Base-by-base conservation (phyloP, 2,113 vertebrate species). In the Notiomystis cincta region DNA sequence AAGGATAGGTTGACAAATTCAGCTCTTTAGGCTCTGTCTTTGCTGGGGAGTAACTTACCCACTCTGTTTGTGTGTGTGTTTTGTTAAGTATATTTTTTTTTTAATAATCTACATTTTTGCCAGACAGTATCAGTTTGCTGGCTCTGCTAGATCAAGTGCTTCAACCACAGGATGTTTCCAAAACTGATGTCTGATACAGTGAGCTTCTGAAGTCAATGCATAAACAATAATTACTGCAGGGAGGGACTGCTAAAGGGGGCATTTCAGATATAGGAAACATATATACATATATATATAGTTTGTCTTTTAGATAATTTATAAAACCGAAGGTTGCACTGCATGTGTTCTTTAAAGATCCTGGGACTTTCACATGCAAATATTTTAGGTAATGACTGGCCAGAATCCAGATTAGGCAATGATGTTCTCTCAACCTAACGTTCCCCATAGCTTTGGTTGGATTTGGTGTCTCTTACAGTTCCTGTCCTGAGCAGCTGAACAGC, bases 141-240 rank as follows among this genome's bases (percentile, higher is more conserved):
- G 60, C 80, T 95, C 77, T 94, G 93, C 93, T 91, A 92, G 65
- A 89, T 95, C 31, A 53, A 95, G 69, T 82, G 69, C 93, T 91
- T 87, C 69, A 91, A 69, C 95, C 95, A 91, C 95, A 95, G 81
- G 93, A 96, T 96, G 94, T 97, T 97, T 97, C 95, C 93, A 96
- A 96, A 97, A 96, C 95, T 93, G 82, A 85, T 94, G 90, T 66
- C 65, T 91, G 97, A 97, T 95, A 94, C 16, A 12, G 45, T 76
- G 57, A 93, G 75, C 94, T 96, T 97, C 91, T 93, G 93, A 97
- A 96, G 91, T 90, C 66, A 71, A 89, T 79, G 86, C 77, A 92
- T 96, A 95, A 97, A 93, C 90, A 97, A 60, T 95, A 97, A 97
- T 97, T 97, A 96, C 78, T 93, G 42, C 67, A 93, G 92, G 94